Conservation (phyloP, 1,140 invertebrate species). For the Leptinotarsa undecemlineata region DNA sequence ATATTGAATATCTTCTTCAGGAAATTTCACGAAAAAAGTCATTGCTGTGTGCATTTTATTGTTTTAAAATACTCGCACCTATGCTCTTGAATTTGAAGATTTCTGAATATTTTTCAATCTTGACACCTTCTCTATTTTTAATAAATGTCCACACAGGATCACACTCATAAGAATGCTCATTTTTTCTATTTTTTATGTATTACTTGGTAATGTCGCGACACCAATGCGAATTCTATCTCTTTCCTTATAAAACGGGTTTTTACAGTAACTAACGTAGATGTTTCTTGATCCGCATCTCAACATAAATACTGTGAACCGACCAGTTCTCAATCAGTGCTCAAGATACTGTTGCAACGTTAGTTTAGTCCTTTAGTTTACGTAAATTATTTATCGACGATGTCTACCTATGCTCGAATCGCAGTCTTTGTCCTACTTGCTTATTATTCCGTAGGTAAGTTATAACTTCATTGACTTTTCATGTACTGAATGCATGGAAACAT, state of each 20-base stretch:
- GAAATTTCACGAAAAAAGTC: no score
- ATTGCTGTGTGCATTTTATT: no score
- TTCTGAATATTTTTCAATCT: no score
- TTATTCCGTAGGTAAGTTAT: slow-evolving; percentile 2
- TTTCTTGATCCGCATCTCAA: slow-evolving; percentile 14
- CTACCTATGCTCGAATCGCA: neutral
- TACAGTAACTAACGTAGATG: slow-evolving; percentile 4
- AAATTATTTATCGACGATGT: neutral
- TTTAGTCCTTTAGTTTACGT: slow-evolving; percentile 16
- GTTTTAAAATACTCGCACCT: no score
- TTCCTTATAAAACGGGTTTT: slow-evolving; percentile 13
- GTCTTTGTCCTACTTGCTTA: neutral
- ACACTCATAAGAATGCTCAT: no score
- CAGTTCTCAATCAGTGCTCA: neutral
- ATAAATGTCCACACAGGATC: no score
- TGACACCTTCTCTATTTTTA: no score
- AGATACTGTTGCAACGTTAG: slow-evolving; percentile 5
- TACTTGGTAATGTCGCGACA: neutral
- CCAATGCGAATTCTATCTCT: neutral
- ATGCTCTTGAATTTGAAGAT: no score
- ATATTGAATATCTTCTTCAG: no score
- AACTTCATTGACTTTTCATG: neutral
- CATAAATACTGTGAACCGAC: slow-evolving; percentile 14
- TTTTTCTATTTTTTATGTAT: no score
- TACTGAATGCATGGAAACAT: no score